Evolutionary conservation across 1,140 invertebrate species (phyloP).

Genomic region (Theocolax elegans): DNA sequence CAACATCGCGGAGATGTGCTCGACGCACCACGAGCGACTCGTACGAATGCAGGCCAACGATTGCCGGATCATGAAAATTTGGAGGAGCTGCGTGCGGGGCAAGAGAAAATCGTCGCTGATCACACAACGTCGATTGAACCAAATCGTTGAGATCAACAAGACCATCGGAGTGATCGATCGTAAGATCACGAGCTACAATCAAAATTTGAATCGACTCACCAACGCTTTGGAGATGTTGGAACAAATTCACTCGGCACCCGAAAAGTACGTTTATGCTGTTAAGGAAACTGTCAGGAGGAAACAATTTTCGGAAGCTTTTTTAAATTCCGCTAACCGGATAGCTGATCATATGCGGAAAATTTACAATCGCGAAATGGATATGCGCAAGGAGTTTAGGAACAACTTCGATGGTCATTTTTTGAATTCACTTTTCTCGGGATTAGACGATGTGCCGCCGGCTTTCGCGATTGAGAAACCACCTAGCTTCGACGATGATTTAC

Average conservation of each 20-base stretch:
- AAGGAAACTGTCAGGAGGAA: constrained; percentile 4
- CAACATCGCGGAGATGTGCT: not conserved
- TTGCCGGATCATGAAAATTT: not conserved
- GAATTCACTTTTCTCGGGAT: constrained; percentile 4
- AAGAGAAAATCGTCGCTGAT: not conserved
- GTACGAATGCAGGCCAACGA: not conserved
- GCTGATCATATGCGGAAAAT: not conserved
- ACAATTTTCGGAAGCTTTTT: not conserved
- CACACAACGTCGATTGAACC: not conserved
- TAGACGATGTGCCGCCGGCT: constrained; percentile 1
- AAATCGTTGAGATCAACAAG: not conserved
- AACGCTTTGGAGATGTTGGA: not conserved
- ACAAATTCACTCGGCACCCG: not conserved
- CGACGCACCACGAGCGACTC: not conserved
- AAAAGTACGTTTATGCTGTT: not conserved
- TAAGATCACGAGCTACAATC: not conserved
- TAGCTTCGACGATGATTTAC: not conserved
- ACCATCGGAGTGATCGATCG: not conserved
- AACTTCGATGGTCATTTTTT: constrained; percentile 21
- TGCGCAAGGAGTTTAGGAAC: not conserved
- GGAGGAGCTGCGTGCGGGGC: not conserved
- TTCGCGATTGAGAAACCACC: not conserved
- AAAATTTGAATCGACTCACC: not conserved
- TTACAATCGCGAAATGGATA: not conserved
- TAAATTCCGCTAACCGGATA: not conserved